A percentile compares a stretch with the other conserved stretches of the same genome.
Evolutionary conservation across 2,797 vertebrate species (phyloP).

Genomic region (Eleutherodactylus coqui): DNA sequence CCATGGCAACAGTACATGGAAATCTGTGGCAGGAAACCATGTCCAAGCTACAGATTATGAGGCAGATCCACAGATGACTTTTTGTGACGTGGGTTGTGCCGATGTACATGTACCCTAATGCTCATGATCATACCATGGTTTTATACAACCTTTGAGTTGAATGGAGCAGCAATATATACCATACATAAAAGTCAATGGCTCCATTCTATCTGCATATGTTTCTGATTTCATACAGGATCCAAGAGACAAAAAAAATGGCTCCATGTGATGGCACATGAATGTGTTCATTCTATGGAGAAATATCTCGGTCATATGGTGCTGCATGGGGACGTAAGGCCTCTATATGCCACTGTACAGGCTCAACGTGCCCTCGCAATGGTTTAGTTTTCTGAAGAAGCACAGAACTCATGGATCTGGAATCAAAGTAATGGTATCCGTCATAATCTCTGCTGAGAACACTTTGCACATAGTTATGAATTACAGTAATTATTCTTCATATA

Average conservation of each 20-base stretch:
- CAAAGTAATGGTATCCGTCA: not conserved
- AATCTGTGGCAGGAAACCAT: no score
- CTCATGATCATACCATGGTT: no score
- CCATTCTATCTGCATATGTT: not conserved
- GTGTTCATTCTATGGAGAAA: not conserved
- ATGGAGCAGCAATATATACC: no score
- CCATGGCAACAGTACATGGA: no score
- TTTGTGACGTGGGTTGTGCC: no score
- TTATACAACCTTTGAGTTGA: not conserved
- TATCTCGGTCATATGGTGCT: not conserved
- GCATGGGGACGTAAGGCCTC: not conserved
- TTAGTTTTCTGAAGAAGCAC: not conserved
- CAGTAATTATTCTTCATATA: not conserved
- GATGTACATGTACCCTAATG: no score
- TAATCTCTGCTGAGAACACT: not conserved
- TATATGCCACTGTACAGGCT: not conserved
- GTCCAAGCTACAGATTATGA: no score
- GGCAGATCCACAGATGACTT: no score
- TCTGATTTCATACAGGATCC: not conserved
- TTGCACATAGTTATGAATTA: not conserved
- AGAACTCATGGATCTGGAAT: not conserved
- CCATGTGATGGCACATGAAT: not conserved
- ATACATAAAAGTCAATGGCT: not conserved
- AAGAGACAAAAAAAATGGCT: not conserved
- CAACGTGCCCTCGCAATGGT: not conserved